Percentiles rank a stretch among this genome's conserved stretches.
phyloP scores from a whole-genome alignment of 2,797 vertebrate species.

The Geotrypetes seraphini region DNA sequence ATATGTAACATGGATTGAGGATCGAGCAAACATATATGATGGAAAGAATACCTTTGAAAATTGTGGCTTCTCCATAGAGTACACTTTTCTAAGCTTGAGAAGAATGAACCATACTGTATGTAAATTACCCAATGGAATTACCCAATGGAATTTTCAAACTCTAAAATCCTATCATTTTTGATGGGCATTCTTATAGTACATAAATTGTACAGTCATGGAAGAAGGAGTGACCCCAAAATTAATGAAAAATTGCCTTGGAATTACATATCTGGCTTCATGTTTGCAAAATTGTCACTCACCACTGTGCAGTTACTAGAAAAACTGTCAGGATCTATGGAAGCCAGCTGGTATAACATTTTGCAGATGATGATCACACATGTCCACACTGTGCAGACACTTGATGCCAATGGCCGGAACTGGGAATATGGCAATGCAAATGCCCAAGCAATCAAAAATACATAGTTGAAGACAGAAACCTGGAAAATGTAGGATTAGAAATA shows the following conservation, averaged over 20 bases:
- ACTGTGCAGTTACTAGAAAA: constrained; percentile 69
- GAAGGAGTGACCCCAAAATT: too few species aligned
- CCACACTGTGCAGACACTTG: constrained; percentile 90
- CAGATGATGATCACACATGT: constrained; percentile 92
- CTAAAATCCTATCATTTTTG: constrained; percentile 4
- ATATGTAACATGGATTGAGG: too few species aligned
- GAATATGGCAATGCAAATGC: constrained; percentile 88
- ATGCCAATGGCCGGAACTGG: constrained; percentile 81
- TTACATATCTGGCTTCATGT: too few species aligned
- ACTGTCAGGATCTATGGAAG: constrained; percentile 60
- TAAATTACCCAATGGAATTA: too few species aligned
- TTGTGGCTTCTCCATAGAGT: too few species aligned
- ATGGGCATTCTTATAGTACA: constrained; percentile 9
- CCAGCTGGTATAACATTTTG: constrained; percentile 96
- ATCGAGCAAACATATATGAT: too few species aligned
- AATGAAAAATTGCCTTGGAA: neutral
- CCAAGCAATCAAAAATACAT: constrained; percentile 88
- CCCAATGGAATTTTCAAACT: too few species aligned
- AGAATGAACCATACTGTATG: too few species aligned
- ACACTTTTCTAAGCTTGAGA: too few species aligned
- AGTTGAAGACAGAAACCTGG: constrained; percentile 93
- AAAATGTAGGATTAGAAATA: constrained; percentile 35
- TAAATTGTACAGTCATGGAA: too few species aligned
- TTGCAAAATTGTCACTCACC: constrained; percentile 51
- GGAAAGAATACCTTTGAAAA: too few species aligned